Conservation (phyloP, 2,888 invertebrate species). For the Drosophila suboccidentalis region DNA sequence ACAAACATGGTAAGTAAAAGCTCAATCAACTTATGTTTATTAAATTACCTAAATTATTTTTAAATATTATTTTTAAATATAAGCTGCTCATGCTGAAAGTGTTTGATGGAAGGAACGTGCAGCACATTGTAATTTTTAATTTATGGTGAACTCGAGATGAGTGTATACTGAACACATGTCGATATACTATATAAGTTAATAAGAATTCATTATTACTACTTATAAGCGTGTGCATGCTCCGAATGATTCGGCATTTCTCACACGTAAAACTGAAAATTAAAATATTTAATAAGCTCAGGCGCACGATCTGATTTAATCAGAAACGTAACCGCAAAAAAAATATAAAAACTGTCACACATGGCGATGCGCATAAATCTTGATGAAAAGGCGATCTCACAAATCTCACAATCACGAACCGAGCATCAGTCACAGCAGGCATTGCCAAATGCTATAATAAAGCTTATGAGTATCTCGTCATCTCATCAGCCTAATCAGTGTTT, state of each 20-base stretch:
- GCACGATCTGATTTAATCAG: conserved; percentile 68
- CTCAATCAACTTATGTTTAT: not conserved
- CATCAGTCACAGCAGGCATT: conserved; percentile 11
- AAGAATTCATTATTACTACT: conserved; percentile 1
- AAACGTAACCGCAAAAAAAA: conserved; percentile 29
- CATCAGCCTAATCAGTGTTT: conserved; percentile 16
- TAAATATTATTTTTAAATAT: not conserved
- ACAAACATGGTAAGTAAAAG: conserved; percentile 58
- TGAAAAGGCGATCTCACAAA: conserved; percentile 18
- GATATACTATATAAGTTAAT: not conserved
- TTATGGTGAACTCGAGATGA: conserved; percentile 17
- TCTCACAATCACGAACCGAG: conserved; percentile 1
- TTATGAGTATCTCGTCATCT: conserved; percentile 16
- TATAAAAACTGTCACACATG: conserved; percentile 52
- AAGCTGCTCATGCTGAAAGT: not conserved
- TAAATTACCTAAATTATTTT: too few species aligned
- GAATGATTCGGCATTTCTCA: conserved; percentile 42
- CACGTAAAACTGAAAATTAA: conserved; percentile 44
- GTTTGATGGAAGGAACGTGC: conserved; percentile 2
- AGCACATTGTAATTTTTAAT: conserved; percentile 6
- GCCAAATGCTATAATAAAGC: conserved; percentile 17
- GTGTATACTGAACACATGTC: conserved; percentile 12
- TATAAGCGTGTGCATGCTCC: conserved; percentile 16
- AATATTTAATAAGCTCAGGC: conserved; percentile 46
- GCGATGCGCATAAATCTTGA: conserved; percentile 50